phyloP scores from a whole-genome alignment of 2,888 invertebrate genomes.

The Brenthis daphne region DNA sequence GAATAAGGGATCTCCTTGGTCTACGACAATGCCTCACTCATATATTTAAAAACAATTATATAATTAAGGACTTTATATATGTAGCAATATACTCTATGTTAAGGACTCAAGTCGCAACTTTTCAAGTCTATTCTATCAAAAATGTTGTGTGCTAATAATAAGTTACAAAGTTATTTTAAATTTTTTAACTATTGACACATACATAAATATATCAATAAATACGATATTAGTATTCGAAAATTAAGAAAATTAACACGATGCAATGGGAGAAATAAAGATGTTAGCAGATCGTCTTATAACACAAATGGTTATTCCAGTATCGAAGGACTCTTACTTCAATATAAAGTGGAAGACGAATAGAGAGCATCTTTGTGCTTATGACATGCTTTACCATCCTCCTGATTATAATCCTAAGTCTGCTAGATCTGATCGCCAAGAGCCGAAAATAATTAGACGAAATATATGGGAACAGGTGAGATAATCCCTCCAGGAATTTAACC shows the following conservation, averaged over 20 bases:
- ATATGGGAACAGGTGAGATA: slow-evolving; percentile 69
- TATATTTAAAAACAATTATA: no score
- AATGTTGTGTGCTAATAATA: no score
- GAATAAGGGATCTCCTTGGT: no score
- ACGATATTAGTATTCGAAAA: no score
- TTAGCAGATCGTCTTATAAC: slow-evolving; percentile 55
- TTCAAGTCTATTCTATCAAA: no score
- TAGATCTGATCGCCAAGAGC: slow-evolving; percentile 69
- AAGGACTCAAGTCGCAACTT: slow-evolving; percentile 40
- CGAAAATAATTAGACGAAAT: slow-evolving; percentile 66
- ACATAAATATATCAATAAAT: no score
- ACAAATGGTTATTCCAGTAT: slow-evolving; percentile 67
- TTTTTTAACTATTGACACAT: no score
- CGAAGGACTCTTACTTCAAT: slow-evolving; percentile 65
- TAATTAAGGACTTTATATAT: no score
- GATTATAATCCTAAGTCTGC: slow-evolving; percentile 73
- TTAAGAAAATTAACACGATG: background rate
- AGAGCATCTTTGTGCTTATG: slow-evolving; percentile 64
- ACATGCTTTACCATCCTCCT: slow-evolving; percentile 74
- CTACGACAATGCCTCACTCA: no score
- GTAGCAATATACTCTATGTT: no score
- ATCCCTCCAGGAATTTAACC: background rate
- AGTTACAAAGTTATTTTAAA: no score
- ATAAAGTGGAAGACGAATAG: slow-evolving; percentile 60
- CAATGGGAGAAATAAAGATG: slow-evolving; percentile 19